Base-by-base conservation (phyloP, 2,888 invertebrate species). In the Syrista parreyssii region DNA sequence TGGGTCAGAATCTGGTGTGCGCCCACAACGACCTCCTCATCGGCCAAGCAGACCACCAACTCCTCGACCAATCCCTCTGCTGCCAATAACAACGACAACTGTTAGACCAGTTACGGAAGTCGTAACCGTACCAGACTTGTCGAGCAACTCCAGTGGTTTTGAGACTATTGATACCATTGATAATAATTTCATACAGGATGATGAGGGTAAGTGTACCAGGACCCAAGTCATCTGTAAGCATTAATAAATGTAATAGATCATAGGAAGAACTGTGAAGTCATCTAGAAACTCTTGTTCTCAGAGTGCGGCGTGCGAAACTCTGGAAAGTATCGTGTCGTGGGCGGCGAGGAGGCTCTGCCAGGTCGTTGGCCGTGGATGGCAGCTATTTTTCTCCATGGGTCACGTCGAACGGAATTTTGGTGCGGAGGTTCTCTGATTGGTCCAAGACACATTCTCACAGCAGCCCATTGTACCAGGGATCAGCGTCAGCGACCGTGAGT, bases 351-450 rank as follows among this genome's bases (percentile, higher is more conserved):
- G 89, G 94, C 97, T 0, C 93, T 95, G 34, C 95, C 97, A 0
- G 98, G 98, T 0, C 95, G 97, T 76, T 98, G 98, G 97, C 98
- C 98, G 0, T 98, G 98, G 98, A 96, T 98, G 96, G 98, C 97
- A 0, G 98, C 98, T 1, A 97, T 98, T 85, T 98, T 96, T 91
- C 93, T 98, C 74, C 97, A 97, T 88, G 97, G 97, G 12, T 94
- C 95, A 68, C 94, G 96, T 85, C 94, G 97, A 35, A 95, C 96
- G 0, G 97, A 97, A 91, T 98, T 97, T 92, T 98, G 98, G 98
- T 98, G 98, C 88, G 98, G 98, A 0, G 98, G 98, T 1, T 96
- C 97, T 0, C 92, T 98, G 73, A 95, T 98, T 74, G 95, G 96
- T n/a, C 92, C 94, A 68, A 94, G 94, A 75, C 96, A 97, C 88